phyloP scores from a whole-genome alignment of 2,797 vertebrate genomes.

The Novumbra hubbsi region DNA sequence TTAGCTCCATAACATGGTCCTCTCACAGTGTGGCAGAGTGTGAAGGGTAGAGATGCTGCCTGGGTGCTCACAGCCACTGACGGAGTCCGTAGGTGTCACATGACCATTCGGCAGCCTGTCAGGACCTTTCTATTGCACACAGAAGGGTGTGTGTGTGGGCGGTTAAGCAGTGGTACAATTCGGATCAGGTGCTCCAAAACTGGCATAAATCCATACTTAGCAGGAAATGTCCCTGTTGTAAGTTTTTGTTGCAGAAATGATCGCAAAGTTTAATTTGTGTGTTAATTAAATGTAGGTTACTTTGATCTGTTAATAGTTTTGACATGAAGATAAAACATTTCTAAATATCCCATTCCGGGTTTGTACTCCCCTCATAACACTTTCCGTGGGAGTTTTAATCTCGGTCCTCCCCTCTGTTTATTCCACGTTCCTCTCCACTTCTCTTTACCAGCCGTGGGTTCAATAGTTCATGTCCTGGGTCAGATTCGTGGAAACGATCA shows the following conservation, averaged over 20 bases:
- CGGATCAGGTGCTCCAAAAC: not conserved
- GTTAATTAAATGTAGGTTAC: too few species aligned
- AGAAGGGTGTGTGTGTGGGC: not conserved
- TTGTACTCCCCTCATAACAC: not conserved
- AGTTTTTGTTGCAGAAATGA: not conserved
- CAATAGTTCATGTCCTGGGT: constrained; percentile 74
- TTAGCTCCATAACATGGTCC: constrained; percentile 68
- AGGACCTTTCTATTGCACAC: constrained; percentile 9
- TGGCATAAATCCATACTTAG: too few species aligned
- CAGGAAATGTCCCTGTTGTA: not conserved
- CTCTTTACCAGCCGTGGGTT: constrained; percentile 55
- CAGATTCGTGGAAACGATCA: constrained; percentile 70
- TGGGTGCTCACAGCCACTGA: constrained; percentile 54
- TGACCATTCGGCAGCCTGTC: constrained; percentile 59
- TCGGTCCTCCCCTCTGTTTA: not conserved
- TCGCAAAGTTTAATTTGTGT: too few species aligned
- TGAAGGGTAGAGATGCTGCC: constrained; percentile 33
- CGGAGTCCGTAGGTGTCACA: constrained; percentile 45
- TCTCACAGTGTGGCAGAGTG: constrained; percentile 29
- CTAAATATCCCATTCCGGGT: not conserved
- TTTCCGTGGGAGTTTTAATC: not conserved
- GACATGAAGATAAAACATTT: too few species aligned
- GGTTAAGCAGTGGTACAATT: constrained; percentile 3
- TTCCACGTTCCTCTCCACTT: not conserved
- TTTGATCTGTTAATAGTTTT: too few species aligned